Conservation (phyloP, 2,113 vertebrate genomes). For the Melanerpes formicivorus region DNA sequence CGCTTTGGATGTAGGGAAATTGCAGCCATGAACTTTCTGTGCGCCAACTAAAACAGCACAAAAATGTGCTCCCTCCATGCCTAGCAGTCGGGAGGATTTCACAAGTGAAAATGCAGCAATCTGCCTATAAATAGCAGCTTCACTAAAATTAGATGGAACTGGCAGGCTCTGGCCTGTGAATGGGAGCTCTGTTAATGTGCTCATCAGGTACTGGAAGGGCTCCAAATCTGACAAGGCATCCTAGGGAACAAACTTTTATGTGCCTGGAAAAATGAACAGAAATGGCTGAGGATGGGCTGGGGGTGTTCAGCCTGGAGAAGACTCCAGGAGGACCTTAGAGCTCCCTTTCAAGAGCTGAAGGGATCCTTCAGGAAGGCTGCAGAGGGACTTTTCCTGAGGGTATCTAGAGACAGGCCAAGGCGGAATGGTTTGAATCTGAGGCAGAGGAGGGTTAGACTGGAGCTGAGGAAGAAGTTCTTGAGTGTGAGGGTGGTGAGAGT, state of each 20-base stretch:
- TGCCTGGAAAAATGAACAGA: constrained; percentile 62
- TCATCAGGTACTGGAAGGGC: constrained; percentile 64
- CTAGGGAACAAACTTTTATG: constrained; percentile 21
- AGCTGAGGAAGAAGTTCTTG: too few relatives aligned
- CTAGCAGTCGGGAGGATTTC: neutral
- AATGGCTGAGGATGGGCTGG: neutral
- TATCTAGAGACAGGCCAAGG: too few relatives aligned
- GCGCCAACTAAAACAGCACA: constrained; percentile 46
- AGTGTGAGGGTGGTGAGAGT: too few relatives aligned
- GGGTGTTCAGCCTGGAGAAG: too few relatives aligned
- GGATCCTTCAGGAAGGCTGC: too few relatives aligned
- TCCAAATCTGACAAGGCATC: constrained; percentile 62
- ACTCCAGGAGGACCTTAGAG: too few relatives aligned
- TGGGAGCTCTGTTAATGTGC: constrained; percentile 69
- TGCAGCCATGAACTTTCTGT: neutral
- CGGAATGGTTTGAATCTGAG: too few relatives aligned
- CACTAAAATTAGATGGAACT: constrained; percentile 63
- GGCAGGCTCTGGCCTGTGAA: constrained; percentile 47
- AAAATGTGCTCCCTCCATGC: neutral
- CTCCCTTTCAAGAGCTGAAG: too few relatives aligned
- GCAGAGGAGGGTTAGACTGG: too few relatives aligned
- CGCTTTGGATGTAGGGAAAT: neutral
- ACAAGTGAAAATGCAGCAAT: neutral
- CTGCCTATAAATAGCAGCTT: constrained; percentile 54
- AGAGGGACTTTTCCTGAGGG: too few relatives aligned